These are phyloP conservation scores for Malurus leucopterus DNA, from an alignment of 2,797 vertebrate species.

Conservation along the genomic window DNA sequence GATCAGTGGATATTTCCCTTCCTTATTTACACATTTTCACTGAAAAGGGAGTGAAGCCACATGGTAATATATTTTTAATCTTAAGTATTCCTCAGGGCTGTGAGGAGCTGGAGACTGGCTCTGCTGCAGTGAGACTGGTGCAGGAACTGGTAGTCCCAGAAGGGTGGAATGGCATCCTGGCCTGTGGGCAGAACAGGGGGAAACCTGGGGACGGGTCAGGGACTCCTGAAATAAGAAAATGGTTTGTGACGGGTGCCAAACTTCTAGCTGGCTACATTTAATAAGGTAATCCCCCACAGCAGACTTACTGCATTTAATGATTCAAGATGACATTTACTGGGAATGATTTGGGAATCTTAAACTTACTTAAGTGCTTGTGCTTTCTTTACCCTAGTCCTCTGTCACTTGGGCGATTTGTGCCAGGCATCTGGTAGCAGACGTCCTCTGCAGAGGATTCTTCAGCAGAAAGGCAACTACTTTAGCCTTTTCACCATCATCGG, in stretches of 20 bases:
- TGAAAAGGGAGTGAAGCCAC: neutral
- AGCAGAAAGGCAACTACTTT: neutral
- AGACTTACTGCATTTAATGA: neutral
- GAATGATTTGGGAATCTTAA: neutral
- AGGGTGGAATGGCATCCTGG: neutral
- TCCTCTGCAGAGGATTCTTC: neutral
- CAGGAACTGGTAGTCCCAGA: neutral
- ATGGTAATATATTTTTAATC: constrained; percentile 11
- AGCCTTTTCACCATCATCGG: neutral
- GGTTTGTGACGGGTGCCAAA: neutral
- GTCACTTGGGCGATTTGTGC: neutral
- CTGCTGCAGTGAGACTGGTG: neutral
- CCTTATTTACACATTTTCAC: constrained; percentile 20
- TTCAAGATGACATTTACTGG: neutral
- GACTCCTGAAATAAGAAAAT: neutral
- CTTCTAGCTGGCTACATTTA: neutral
- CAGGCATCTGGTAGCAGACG: neutral
- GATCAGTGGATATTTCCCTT: neutral
- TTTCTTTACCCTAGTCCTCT: neutral
- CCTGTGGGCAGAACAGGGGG: neutral
- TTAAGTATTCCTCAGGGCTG: constrained; percentile 1
- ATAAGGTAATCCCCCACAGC: neutral
- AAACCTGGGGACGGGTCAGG: neutral
- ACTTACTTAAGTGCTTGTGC: neutral
- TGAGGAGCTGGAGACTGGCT: neutral